Base-by-base conservation (phyloP, 2,113 vertebrate species). In the Desmodus rotundus region DNA sequence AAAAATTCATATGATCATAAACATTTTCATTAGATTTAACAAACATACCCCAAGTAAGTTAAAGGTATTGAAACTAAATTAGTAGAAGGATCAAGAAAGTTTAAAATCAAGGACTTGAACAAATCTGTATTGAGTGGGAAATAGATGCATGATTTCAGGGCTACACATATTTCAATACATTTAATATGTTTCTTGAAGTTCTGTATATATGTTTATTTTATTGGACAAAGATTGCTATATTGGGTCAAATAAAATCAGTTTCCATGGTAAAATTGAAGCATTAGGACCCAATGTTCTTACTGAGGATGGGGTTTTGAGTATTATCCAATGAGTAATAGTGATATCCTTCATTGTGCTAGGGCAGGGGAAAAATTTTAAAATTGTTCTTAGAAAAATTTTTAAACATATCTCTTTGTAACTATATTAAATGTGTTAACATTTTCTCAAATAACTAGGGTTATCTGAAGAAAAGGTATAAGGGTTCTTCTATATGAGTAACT, bases 91-190 rank as follows among this genome's bases (percentile, higher is more conserved):
- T 72, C 20, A 95, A 77, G 50, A 76, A 28, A 88, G 19, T 76
- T 88, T 80, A 91, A 94, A 93, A 72, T 67, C 28, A 93, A 86
- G 28, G 19, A 70, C 65, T 90, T 91, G 31, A 95, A 68, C 19
- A 94, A 54, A 54, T 82, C 11, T 45, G 7, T 73, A 89, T 54
- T 22, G 67, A 82, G 26, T 80, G 16, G 17, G 10, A 88, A 73
- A 89, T 24, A 31, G 13, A n/a, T 87, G 3, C 26, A 26, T 80
- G 24, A 15, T 70, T 92, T 72, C 82, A 65, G 31, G 11, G 8
- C 43, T 80, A 33, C 2, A 38, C 1, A 0, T 81, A 83, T 77
- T 96, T 84, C 8, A 83, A 10, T 61, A n/a, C 9, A 76, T 76
- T 76, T 76, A 76, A 77, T 92, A 20, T 89, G 8, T 76, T 85